Base-by-base conservation (phyloP, 2,888 invertebrate genomes). In the Diarsia rubi region DNA sequence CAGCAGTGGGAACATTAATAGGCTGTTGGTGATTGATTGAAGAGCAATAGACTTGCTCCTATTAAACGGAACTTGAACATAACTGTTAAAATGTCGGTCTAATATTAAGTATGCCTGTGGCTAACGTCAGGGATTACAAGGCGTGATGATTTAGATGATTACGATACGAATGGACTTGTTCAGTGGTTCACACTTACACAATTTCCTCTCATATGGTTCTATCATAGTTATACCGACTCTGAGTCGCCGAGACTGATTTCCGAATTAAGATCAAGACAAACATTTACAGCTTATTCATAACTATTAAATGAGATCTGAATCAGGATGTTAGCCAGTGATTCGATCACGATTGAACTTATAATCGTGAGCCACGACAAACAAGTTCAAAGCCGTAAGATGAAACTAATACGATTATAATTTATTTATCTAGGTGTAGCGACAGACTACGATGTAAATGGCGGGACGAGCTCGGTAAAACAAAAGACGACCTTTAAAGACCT, bases 301-400 rank as follows among this genome's bases (percentile, higher is more conserved):
- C n/a, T n/a, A 16, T 31, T 44, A 14, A 52, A 3, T 14, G 24
- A 65, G 47, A 82, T 83, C 42, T 24, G 37, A 66, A 72, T 71
- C 62, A 83, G 62, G 62, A 67, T 66, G 62, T 64, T 57, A 66
- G 16, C 47, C 47, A 71, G 72, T 47, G 9, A 45, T 79, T 54
- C 42, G 49, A 84, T 73, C 84, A 84, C 84, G 80, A 81, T 63
- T 24, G 57, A 80, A 73, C 60, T 52, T n/a, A n/a, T n/a, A 68
- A 80, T 73, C 84, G 81, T 84, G 84, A 81, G 73, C 44, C 80
- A 80, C 79, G 84, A 83, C 79, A 54, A 47, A 52, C 57, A 79
- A 47, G 19, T 62, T 24, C 44, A 59, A 62, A 57, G 37, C 52
- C 21, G 21, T 44, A 21, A 63, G 66, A 67, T 57, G 27, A 76